Base-by-base conservation (phyloP, 2,888 invertebrate genomes). In the Chloroclysta siterata region DNA sequence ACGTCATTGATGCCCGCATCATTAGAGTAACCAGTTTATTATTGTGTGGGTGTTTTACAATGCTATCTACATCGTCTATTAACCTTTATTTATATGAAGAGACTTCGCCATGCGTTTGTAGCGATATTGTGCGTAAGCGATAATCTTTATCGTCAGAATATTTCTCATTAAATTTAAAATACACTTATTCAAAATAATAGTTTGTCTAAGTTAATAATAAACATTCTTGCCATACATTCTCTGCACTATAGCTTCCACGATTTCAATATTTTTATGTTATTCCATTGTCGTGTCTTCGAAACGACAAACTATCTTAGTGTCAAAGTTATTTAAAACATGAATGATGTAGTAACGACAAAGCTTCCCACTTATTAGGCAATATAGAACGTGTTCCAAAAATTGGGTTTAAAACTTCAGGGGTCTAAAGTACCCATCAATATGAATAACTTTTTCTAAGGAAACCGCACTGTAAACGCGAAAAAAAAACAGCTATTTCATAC, bases 1-100 rank as follows among this genome's bases (percentile, higher is more conserved):
- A 58, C 39, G 41, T 53, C 55, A 53, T 56, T 44, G 17, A 53
- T 48, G 53, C 65, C 65, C 60, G 64, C 57, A 65, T 65, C 53
- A 44, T 59, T 56, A 61, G 36, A 22, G 50, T 2, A 48, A 54
- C 52, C 33, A 36, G 39, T 53, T 44, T 50, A 61, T 53, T 36
- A 10, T 46, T 13, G 41, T 51, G 57, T 53, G 57, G 56, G 60
- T 42, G 57, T 44, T 57, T 62, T 52, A 56, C 55, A 53, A 48
- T 47, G 44, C 22, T 46, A 56, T 62, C 44, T 33, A 17, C 15
- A 55, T 53, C 46, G 46, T 17, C 44, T 17, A 39, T 39, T 11
- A 39, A 39, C 10, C 36, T 8, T 11, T 11, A 39, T 4, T 46
- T 17, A 17, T 5, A 46, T 2, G 4, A 11, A 17, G 11, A 46